Conservation (phyloP, 2,797 vertebrate genomes). For the Sebastolobus alascanus region DNA sequence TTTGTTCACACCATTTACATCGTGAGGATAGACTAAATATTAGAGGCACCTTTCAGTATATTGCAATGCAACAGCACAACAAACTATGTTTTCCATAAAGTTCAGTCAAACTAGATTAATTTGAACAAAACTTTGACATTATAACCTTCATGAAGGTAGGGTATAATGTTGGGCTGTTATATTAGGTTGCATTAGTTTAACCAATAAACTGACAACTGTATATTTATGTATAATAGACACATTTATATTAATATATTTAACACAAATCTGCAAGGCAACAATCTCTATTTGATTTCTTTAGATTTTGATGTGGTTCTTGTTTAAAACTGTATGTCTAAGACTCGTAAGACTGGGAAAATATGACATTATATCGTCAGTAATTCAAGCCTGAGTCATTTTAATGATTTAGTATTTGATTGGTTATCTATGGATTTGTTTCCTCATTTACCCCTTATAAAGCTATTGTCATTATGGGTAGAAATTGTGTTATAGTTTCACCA, state of each 20-base stretch:
- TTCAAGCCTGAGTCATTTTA: not conserved
- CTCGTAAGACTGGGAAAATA: not conserved
- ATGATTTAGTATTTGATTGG: not conserved
- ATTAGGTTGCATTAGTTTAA: not conserved
- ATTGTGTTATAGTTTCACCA: not conserved
- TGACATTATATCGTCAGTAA: not conserved
- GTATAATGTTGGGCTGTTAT: not conserved
- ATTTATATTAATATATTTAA: not conserved
- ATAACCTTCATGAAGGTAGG: not conserved
- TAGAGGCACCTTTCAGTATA: not conserved
- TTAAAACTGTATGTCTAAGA: not conserved
- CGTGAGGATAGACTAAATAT: not conserved
- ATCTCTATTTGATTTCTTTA: not conserved
- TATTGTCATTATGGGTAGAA: not conserved
- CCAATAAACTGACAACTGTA: not conserved
- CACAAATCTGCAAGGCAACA: not conserved
- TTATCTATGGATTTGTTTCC: conserved; percentile 6
- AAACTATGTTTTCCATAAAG: not conserved
- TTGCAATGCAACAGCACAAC: not conserved
- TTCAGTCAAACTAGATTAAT: not conserved
- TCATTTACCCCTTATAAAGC: not conserved
- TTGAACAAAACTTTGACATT: not conserved
- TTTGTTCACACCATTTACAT: not conserved
- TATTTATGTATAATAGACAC: not conserved
- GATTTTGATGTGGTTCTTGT: not conserved